These are phyloP conservation scores for Terrapene triunguis DNA, from an alignment of 2,113 vertebrate species.

Conservation along the genomic window DNA sequence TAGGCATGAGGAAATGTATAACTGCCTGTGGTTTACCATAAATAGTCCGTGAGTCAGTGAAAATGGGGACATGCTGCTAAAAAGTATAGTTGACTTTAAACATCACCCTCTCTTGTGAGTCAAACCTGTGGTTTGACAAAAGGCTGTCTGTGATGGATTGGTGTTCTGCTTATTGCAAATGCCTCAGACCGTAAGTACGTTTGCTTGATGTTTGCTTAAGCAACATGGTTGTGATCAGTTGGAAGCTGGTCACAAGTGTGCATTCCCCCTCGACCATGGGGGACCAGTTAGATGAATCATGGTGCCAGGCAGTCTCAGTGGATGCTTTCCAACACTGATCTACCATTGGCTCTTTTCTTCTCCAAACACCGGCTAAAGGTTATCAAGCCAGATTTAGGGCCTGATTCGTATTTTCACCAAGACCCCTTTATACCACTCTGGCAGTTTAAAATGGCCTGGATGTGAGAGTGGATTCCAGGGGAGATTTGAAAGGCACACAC, in stretches of 20 bases:
- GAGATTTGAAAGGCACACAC: not conserved
- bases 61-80: not conserved
- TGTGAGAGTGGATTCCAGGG: not conserved
- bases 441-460: not conserved
- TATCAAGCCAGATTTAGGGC: not conserved
- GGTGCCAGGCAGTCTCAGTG: not conserved
- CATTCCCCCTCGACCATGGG: not conserved
- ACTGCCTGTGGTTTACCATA: not conserved
- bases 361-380: not conserved
- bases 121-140: rapidly evolving
- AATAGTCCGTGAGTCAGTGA: not conserved
- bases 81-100: not conserved
- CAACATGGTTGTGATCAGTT: not conserved
- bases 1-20: not conserved
- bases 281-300: not conserved
- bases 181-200: not conserved
- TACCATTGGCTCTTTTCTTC: not conserved
- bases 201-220: not conserved
- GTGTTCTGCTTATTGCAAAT: not conserved
- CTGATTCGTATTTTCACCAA: not conserved
- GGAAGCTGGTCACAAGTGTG: not conserved
- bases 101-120: not conserved
- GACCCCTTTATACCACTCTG: not conserved
- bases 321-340: not conserved
- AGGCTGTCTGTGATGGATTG: not conserved